Base-by-base conservation (phyloP, 2,888 invertebrate species). In the Cryptocephalus moraei region DNA sequence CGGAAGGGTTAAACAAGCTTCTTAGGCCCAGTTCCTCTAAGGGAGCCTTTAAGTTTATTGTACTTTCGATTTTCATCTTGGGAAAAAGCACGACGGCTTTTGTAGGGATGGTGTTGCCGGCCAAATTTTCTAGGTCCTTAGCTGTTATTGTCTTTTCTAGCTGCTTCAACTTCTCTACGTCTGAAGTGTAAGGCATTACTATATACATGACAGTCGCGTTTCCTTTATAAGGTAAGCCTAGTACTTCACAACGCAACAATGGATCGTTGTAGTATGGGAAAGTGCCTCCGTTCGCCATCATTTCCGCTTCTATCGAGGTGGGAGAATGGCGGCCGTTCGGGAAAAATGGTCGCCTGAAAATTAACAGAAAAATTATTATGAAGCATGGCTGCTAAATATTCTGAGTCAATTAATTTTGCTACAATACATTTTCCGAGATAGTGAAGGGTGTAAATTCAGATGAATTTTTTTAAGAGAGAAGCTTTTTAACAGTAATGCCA, bases 221-320 rank as follows among this genome's bases (percentile, higher is more conserved):
- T 48, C 82, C 83, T 64, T 82, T 81, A 67, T 87, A 88, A 0
- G 86, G 86, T 4, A 87, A 68, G 1, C 80, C 82, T 50, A 86
- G 56, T 60, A 86, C 78, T 57, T 82, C 79, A 46, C 78, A 74
- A 32, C 74, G 77, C 61, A 79, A 59, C 53, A 62, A 57, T 10
- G 58, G 59, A 52, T 76, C 77, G 53, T 73, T 73, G 53, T 72
- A 71, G 59, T 78, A 83, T 0, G 79, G 80, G 53, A 79, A 79
- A 1, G 70, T 62, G 0, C 80, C 79, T 0, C 75, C 76, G 44
- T 80, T 82, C 40, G 77, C 73, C 88, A 87, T 87, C 71, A 84
- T 75, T 47, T 81, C 78, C 0, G 79, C 75, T 47, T 65, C 63
- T 42, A 75, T 62, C 47, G 67, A 64, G 12, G 67, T 66, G 1